Percentiles rank a stretch among this genome's conserved stretches.
Evolutionary conservation across 2,113 vertebrate genomes (phyloP).

Genomic region (Rhabdomys dilectus): DNA sequence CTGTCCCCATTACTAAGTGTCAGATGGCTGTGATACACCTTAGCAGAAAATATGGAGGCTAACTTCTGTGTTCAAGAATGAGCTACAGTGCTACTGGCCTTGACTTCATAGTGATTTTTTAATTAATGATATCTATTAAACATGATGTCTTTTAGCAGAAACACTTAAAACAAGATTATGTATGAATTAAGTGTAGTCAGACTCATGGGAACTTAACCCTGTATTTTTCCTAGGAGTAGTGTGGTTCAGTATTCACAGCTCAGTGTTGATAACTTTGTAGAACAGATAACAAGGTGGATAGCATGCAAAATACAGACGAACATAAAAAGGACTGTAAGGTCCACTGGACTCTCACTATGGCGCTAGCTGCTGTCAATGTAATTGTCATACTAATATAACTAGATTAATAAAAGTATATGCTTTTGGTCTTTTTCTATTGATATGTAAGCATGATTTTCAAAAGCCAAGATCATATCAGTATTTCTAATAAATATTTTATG

Average conservation of each 20-base stretch:
- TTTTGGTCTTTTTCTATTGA: constrained; percentile 22
- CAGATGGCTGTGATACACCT: background rate
- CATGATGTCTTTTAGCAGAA: background rate
- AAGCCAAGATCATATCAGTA: background rate
- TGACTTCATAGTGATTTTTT: background rate
- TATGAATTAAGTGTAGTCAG: background rate
- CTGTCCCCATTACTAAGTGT: background rate
- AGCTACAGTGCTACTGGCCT: background rate
- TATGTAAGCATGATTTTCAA: constrained; percentile 23
- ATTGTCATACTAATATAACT: background rate
- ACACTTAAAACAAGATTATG: background rate
- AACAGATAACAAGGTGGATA: background rate
- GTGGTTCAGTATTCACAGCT: background rate
- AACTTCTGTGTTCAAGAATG: background rate
- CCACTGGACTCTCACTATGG: background rate
- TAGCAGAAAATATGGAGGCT: rapidly evolving
- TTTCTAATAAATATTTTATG: constrained; percentile 23
- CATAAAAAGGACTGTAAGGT: background rate
- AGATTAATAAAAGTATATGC: background rate
- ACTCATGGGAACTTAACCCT: background rate
- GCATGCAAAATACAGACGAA: background rate
- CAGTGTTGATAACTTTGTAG: background rate
- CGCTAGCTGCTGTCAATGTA: background rate
- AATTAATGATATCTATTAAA: background rate
- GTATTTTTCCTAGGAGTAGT: background rate